Evolutionary conservation across 2,797 vertebrate genomes (phyloP), one percentile per base, ranked within the genome.

Genomic region (Danio aesculapii): DNA sequence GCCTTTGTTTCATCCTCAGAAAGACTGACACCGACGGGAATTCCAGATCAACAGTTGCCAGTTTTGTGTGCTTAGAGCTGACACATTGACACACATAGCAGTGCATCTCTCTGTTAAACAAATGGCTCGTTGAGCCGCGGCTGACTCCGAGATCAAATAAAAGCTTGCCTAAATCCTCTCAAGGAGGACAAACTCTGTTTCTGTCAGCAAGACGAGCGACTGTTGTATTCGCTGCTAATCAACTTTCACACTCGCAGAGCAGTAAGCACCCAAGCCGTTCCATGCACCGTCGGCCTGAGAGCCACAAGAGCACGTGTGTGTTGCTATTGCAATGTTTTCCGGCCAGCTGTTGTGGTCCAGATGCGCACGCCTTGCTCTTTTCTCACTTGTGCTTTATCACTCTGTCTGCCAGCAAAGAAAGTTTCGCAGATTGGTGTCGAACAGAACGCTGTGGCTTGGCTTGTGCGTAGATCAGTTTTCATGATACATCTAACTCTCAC

Each of bases 31-130:
- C 80, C 75, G 55, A 84, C 75, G 82, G 83, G 85, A 86, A 84
- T 86, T 84, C 81, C 73, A 78, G 77, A 84, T 86, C 85, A 86
- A 84, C 81, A 78, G 81, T 84, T 86, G 84, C 79, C 83, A 86
- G 83, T 75, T 83, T 82, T 83, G 77, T 84, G 83, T 84, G 85
- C 82, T 86, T 75, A 84, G 77, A 84, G 81, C 83, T 86, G 85
- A 86, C 83, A 86, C 83, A 84, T 81, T 86, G 85, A 86, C 85
- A 86, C 81, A 86, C 83, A 86, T 81, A 83, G 83, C 85, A 70
- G 72, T 79, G 72, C 68, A 73, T 84, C 75, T 83, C 80, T 80
- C 83, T 78, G 85, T 86, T 86, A 86, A 86, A 86, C 85, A 84
- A 86, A 86, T 86, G 85, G 69, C 84, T 84, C 49, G 81, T 84